phyloP scores from a whole-genome alignment of 2,888 invertebrate genomes.

The Dasysyrphus tricinctus region DNA sequence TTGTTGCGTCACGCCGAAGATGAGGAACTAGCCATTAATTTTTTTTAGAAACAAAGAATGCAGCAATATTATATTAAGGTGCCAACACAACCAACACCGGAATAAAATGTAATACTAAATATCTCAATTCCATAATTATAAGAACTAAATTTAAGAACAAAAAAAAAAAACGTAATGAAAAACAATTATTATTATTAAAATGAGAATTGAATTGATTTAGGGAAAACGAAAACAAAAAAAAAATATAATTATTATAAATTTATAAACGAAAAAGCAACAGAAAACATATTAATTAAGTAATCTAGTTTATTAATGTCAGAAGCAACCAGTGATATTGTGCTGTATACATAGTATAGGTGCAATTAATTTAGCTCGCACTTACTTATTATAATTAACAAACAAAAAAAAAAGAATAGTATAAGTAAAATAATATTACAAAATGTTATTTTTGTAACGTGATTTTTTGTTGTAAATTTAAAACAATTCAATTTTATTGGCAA shows the following conservation, averaged over 20 bases:
- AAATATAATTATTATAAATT: slow-evolving; percentile 15
- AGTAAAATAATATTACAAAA: slow-evolving; percentile 6
- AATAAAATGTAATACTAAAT: slow-evolving; percentile 53
- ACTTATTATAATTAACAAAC: slow-evolving; percentile 78
- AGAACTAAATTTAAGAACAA: slow-evolving; percentile 30
- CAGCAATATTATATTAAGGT: slow-evolving; percentile 73
- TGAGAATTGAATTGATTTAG: slow-evolving; percentile 39
- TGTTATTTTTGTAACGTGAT: slow-evolving; percentile 63
- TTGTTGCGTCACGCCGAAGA: slow-evolving; percentile 89
- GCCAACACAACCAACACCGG: slow-evolving; percentile 74
- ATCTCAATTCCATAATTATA: slow-evolving; percentile 37
- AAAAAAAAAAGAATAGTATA: slow-evolving; percentile 11
- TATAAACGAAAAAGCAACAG: slow-evolving; percentile 30
- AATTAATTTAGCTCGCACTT: slow-evolving; percentile 83
- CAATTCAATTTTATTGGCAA: slow-evolving; percentile 17
- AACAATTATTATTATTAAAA: slow-evolving; percentile 10
- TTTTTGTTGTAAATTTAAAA: slow-evolving; percentile 55
- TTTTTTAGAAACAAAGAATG: slow-evolving; percentile 65
- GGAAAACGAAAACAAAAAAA: slow-evolving; percentile 44
- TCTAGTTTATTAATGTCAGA: slow-evolving; percentile 78
- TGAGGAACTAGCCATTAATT: slow-evolving; percentile 82
- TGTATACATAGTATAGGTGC: slow-evolving; percentile 84
- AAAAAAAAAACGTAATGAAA: slow-evolving; percentile 17
- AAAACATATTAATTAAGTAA: slow-evolving; percentile 60
- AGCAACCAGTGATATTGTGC: slow-evolving; percentile 84